Evolutionary conservation across 2,113 vertebrate species (phyloP).

Genomic region (Connochaetes taurinus): DNA sequence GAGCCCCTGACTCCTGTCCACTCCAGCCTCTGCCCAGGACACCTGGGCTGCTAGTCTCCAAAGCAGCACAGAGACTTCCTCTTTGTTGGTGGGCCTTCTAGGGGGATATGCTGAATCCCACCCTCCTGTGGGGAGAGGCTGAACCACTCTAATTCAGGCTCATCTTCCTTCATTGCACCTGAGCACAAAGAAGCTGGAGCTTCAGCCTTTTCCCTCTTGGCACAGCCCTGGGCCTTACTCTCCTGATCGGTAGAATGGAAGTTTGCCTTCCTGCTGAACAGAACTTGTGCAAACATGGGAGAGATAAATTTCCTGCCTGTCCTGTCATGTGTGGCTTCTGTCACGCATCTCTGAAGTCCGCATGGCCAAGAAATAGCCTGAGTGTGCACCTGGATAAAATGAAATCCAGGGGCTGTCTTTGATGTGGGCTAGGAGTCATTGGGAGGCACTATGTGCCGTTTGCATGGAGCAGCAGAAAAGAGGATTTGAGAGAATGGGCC

Average conservation of each 20-base stretch:
- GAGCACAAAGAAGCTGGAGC: background rate
- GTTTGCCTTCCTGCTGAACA: background rate
- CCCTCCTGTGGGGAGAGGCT: background rate
- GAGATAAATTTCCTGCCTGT: background rate
- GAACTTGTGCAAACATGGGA: background rate
- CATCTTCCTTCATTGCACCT: background rate
- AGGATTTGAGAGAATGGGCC: background rate
- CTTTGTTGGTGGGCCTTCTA: background rate
- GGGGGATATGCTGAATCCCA: background rate
- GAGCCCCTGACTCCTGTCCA: background rate
- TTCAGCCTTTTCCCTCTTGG: background rate
- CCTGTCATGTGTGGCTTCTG: background rate
- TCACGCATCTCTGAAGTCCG: background rate
- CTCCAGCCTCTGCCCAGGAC: background rate
- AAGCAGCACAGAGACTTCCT: background rate
- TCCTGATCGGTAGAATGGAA: background rate
- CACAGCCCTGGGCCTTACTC: background rate
- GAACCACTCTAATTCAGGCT: background rate
- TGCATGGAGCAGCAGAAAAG: background rate
- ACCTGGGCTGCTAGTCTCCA: background rate
- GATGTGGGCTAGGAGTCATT: background rate
- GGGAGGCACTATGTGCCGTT: background rate
- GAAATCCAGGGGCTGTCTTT: background rate
- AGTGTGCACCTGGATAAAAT: background rate
- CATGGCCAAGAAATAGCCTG: background rate